Base-by-base conservation (phyloP, 2,113 vertebrate species). In the Columba janthina region DNA sequence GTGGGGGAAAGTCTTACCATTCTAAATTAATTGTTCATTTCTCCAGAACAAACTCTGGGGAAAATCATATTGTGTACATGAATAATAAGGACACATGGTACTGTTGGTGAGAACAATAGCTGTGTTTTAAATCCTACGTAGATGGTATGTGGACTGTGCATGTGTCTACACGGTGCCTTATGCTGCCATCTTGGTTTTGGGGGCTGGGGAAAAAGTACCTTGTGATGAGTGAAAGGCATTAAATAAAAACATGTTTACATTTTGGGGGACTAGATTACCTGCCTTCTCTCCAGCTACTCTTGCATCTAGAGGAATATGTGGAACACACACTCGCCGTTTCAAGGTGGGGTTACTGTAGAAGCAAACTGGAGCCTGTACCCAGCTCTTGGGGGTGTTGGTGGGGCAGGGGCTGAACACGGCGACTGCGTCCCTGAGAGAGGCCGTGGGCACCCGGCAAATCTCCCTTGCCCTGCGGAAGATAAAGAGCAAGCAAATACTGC, bases 241-340 rank as follows among this genome's bases (percentile, higher is more conserved):
- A 91, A 98, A 98, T 98, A 98, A 98, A 98, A 89, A 94, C 96
- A 94, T 94, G 98, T 98, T 98, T 98, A 98, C 98, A 98, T 98
- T 98, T 96, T 94, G 95, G 96, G 95, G 92, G 60, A 85, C 64
- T 95, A 84, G 32, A 53, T 40, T 74, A 57, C 36, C 90, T 94
- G 44, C 73, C 96, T 97, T 42, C 65, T 19, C 51, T 89, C 53
- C 85, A 13, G 7, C 42, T 28, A 3, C 76, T 42, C 48, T 22
- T 40, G 67, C 46, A 36, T n/a, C 26, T 28, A 14, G 31, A 62
- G 74, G 34, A 44, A 2, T 2, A 2, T 38, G 54, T 24, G 58
- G n/a, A 24, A 60, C 8, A 15, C 25, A 4, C 29, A 6, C 67
- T 78, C 58, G 28, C 21, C 0, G 0, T 36, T 70, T 76, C 40